These are phyloP conservation scores for Hanleya hanleyi DNA, from an alignment of 2,888 invertebrate genomes.

Conservation along the genomic window DNA sequence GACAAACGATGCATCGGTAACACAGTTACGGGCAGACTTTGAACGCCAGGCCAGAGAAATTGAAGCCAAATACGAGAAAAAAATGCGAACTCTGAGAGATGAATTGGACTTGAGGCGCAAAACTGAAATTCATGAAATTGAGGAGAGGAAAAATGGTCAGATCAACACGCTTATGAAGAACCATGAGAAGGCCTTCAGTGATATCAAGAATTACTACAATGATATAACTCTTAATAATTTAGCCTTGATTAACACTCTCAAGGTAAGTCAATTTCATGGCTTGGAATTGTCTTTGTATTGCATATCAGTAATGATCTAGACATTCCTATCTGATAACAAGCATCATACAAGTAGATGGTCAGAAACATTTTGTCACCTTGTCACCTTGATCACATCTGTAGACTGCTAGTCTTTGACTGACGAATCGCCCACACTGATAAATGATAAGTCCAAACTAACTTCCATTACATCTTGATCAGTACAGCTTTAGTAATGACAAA, in stretches of 20 bases:
- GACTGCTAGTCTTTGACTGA: too few species aligned
- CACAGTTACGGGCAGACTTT: conserved; percentile 79
- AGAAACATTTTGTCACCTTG: too few species aligned
- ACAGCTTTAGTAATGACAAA: too few species aligned
- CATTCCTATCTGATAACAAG: too few species aligned
- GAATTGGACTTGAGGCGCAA: conserved; percentile 80
- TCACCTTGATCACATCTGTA: too few species aligned
- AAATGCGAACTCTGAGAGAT: conserved; percentile 82
- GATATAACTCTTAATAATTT: conserved; percentile 95
- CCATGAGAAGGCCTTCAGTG: conserved; percentile 89
- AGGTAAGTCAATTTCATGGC: conserved; percentile 77
- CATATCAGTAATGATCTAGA: neutral
- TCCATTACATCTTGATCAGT: too few species aligned
- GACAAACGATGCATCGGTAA: conserved; percentile 75
- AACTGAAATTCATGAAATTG: conserved; percentile 81
- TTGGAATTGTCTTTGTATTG: neutral
- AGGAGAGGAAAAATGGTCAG: conserved; percentile 92
- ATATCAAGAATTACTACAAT: conserved; percentile 96
- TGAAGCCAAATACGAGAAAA: conserved; percentile 83
- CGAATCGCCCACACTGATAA: too few species aligned
- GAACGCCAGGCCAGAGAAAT: conserved; percentile 81
- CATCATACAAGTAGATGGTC: too few species aligned
- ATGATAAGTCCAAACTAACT: too few species aligned
- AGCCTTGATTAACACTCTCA: conserved; percentile 90
- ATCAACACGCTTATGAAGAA: conserved; percentile 84